These are phyloP conservation scores for Vandiemenella viatica DNA, from an alignment of 2,888 invertebrate species.

Conservation along the genomic window DNA sequence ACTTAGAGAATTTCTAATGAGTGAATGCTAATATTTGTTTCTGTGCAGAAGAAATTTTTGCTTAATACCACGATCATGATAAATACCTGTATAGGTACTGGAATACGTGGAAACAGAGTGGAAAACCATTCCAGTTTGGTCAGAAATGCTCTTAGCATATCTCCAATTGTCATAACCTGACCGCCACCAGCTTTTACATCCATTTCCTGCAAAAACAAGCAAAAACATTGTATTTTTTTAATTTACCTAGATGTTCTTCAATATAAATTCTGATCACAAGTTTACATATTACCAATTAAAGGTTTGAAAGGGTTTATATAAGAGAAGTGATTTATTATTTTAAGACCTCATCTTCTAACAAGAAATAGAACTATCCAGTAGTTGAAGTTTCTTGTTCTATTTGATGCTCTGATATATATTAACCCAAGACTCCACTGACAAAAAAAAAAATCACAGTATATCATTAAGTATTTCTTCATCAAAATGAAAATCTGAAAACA, in stretches of 20 bases:
- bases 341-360: slow-evolving; percentile 3
- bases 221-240: background rate
- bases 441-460: no score
- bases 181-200: slow-evolving; percentile 98
- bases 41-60: background rate
- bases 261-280: no score
- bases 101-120: slow-evolving; percentile 94
- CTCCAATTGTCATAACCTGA: slow-evolving; percentile 81
- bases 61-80: background rate
- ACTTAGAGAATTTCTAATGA: background rate
- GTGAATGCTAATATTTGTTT: background rate
- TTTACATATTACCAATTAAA: no score
- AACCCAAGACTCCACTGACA: no score
- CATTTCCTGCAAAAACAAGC: slow-evolving; percentile 47
- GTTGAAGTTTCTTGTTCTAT: background rate
- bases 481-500: no score
- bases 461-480: no score
- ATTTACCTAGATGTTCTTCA: background rate
- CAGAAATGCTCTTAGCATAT: slow-evolving; percentile 80
- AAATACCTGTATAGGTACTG: slow-evolving; percentile 70
- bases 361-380: background rate
- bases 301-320: no score
- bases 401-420: no score
- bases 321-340: no score
- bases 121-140: slow-evolving; percentile 98